A percentile compares a stretch with the other conserved stretches of the same genome.
Evolutionary conservation across 2,888 invertebrate genomes (phyloP).

Genomic region (Diplolepis rosae): DNA sequence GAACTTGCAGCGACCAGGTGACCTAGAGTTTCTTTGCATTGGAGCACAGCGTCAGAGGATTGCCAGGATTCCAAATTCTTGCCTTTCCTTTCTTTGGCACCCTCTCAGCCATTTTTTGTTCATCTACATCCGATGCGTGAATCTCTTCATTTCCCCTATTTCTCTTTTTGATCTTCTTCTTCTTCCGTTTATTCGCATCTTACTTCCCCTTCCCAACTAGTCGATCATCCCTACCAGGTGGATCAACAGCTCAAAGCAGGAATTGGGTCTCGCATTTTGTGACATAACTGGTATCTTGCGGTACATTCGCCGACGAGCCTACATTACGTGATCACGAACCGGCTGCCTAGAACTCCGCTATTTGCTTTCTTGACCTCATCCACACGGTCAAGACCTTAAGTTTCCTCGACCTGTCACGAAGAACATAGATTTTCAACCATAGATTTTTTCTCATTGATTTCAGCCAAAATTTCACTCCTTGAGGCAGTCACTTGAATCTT

Average conservation of each 20-base stretch:
- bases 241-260: conserved; percentile 47
- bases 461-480: too few relatives aligned
- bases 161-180: conserved; percentile 1
- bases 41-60: background rate
- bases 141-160: conserved; percentile 35
- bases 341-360: conserved; percentile 45
- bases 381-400: conserved; percentile 49
- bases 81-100: conserved; percentile 35
- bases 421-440: background rate
- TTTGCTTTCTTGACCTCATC: conserved; percentile 36
- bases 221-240: conserved; percentile 20
- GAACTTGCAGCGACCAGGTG: conserved; percentile 58
- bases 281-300: conserved; percentile 71
- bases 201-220: conserved; percentile 17
- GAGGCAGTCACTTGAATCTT: too few relatives aligned
- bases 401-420: conserved; percentile 40
- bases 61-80: conserved; percentile 30
- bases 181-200: conserved; percentile 18
- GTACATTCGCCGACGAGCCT: conserved; percentile 71
- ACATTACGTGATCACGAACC: conserved; percentile 69
- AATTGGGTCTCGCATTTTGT: conserved; percentile 53
- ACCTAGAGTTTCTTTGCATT: conserved; percentile 57
- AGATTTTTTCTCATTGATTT: too few relatives aligned
- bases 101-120: background rate
- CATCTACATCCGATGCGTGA: conserved; percentile 9